Percentiles rank a stretch among this genome's conserved stretches.
These are phyloP conservation scores for Patiria miniata DNA, from an alignment of 35 echinoderm and acorn worm species.

Conservation along the genomic window DNA sequence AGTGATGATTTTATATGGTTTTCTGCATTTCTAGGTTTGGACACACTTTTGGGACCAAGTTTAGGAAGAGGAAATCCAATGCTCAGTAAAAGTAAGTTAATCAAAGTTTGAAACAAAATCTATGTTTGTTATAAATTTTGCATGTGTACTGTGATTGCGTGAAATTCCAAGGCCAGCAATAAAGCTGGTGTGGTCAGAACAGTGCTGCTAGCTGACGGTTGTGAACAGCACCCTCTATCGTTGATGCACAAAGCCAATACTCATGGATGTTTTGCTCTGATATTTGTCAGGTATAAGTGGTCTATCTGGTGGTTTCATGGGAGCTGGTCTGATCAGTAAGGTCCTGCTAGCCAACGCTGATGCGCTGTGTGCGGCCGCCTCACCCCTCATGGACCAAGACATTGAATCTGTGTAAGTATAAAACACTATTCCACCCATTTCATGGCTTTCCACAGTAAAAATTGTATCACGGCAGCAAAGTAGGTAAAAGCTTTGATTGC, in stretches of 20 bases:
- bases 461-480: too few relatives aligned
- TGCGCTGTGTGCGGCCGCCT: conserved; percentile 94
- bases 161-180: too few relatives aligned
- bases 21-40: conserved; percentile 67
- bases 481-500: too few relatives aligned
- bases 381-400: conserved; percentile 97
- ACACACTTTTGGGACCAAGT: conserved; percentile 87
- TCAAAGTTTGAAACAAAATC: background rate
- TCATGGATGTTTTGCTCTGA: background rate
- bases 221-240: too few relatives aligned
- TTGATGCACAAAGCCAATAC: too few relatives aligned
- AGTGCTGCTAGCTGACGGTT: too few relatives aligned
- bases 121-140: too few relatives aligned
- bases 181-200: too few relatives aligned
- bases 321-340: conserved; percentile 88
- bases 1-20: background rate
- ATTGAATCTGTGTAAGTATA: conserved; percentile 90
- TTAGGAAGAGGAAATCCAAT: conserved; percentile 74
- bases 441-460: too few relatives aligned
- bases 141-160: too few relatives aligned
- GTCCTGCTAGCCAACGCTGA: conserved; percentile 96
- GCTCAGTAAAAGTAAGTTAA: conserved; percentile 87
- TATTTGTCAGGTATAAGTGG: conserved; percentile 40
- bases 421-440: too few relatives aligned
- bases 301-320: conserved; percentile 22